These are phyloP conservation scores for Melikaiella ostensackeni DNA, from an alignment of 2,888 invertebrate genomes.

Conservation along the genomic window DNA sequence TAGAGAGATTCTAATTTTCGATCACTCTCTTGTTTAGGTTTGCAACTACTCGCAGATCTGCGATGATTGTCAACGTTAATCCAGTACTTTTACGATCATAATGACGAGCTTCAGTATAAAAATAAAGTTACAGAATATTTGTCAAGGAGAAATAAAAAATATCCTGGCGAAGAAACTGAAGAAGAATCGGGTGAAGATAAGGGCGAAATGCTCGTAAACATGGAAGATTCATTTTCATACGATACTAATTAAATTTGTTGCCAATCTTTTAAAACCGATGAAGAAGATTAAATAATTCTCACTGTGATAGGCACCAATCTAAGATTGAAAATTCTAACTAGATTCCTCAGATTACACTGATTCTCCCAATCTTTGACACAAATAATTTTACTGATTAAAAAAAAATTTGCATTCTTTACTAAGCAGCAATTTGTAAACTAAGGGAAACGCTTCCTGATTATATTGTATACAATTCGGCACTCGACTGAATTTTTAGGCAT, in stretches of 20 bases:
- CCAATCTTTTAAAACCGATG: not conserved
- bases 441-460: not conserved
- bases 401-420: not conserved
- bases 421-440: not conserved
- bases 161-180: not conserved
- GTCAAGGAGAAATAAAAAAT: not conserved
- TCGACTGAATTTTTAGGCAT: not conserved
- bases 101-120: conserved; percentile 42
- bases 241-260: not conserved
- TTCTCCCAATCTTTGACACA: not conserved
- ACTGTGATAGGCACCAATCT: not conserved
- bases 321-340: not conserved
- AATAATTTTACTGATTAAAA: not conserved
- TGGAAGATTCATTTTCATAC: not conserved
- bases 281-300: not conserved
- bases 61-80: conserved; percentile 57
- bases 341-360: not conserved
- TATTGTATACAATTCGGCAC: not conserved
- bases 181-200: not conserved
- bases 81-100: not conserved
- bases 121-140: not conserved
- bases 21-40: not conserved
- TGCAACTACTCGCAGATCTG: conserved; percentile 43
- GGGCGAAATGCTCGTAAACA: not conserved
- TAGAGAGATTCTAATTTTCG: not conserved